Evolutionary conservation across 2,113 vertebrate species (phyloP), one percentile per base, ranked within the genome.

Genomic region (Muntiacus muntjak): DNA sequence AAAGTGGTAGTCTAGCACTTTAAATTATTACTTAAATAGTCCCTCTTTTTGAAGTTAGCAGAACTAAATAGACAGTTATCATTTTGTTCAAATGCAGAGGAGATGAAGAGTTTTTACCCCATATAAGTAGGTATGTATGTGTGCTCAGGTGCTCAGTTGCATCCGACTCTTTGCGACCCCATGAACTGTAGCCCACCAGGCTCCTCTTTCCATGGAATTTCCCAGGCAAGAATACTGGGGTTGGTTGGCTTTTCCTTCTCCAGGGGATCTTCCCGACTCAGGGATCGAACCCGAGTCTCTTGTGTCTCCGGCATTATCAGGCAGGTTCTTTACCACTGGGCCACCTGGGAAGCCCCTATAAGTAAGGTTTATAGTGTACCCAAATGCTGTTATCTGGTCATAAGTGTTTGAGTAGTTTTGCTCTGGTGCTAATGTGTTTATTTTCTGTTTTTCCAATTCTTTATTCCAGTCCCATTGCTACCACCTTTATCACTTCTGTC

Each of bases 381-480:
- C 78, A 83, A 2, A 60, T 96, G 47, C 21, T 94, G 10, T 14
- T 26, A 1, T 89, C 28, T 43, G 19, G 55, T 67, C 4, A 43
- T 88, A 78, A 90, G 16, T n/a, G 4, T 93, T 87, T 90, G 89
- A 93, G n/a, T 93, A 33, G 15, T 74, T 94, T 91, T 91, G 47
- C 26, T 91, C 1, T 86, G 30, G 36, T 67, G 45, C 2, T 76
- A 57, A 87, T 83, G 12, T 93, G 23, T 90, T 78, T 45, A 47
- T 94, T 91, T 17, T 19, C 16, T 74, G n/a, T 97, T 76, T 93
- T 50, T 87, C 26, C 25, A 74, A 1, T 54, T 86, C 2, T 85
- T 17, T 91, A 76, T 58, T 82, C 47, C 12, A 76, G 4, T 91
- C n/a, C 21, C 19, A 40, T 93, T 54, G n/a, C 45, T 50, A 87